Evolutionary conservation across 2,113 vertebrate genomes (phyloP), one percentile per base, ranked within the genome.

Genomic region (Peucedramus taeniatus): DNA sequence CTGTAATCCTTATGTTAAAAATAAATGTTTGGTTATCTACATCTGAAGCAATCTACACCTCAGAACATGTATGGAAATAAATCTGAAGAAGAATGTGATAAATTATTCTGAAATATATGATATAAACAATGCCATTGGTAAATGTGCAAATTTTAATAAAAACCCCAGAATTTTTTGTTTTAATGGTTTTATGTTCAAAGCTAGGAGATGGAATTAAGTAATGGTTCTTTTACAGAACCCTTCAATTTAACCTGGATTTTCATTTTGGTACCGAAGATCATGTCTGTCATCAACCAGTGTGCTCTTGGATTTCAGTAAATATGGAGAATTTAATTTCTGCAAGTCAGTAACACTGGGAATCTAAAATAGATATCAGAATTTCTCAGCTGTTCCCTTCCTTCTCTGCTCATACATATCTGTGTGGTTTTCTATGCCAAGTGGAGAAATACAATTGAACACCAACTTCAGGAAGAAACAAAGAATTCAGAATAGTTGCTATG

Each of bases 141-240:
- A 83, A 70, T 31, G 3, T n/a, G 8, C 11, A 35, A 30, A 45
- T 71, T 79, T 70, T 35, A 63, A 50, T 15, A 42, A 53, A 82
- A n/a, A 3, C 1, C 10, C 2, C 8, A 5, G 37, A 23, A 0
- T 0, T 23, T 68, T 42, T 49, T 68, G 7, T 40, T 87, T 68
- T 59, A 69, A 26, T 70, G 4, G 4, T 45, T 35, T 71, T 68
- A 31, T 53, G 11, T 50, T 71, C 35, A 83, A 65, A 87, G 16
- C 15, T 68, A 64, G 20, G 18, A 83, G 24, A 54, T 33, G 19
- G 3, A 24, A 83, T 71, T 68, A 64, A 18, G 7, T 65, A 78
- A 70, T 3, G 2, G 9, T 45, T 74, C 27, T 76, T 72, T 39
- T 53, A 19, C 57, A 83, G 37, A 82, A 63, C 4, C 9, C 44